These are phyloP conservation scores for Larimichthys polyactis DNA, from an alignment of 2,113 vertebrate genomes.

Conservation along the genomic window DNA sequence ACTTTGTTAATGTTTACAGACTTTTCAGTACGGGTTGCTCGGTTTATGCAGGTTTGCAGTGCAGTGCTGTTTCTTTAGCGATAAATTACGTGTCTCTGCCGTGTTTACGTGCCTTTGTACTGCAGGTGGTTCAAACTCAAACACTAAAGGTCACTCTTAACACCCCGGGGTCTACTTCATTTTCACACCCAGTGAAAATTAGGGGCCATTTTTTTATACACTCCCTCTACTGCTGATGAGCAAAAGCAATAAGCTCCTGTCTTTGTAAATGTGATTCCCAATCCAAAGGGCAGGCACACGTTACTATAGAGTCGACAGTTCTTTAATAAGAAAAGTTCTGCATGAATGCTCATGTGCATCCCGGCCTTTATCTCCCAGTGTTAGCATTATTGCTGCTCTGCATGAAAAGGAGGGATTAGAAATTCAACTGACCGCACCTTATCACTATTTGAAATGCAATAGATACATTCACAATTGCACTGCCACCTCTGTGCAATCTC, in stretches of 20 bases:
- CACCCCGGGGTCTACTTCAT: slow-evolving; percentile 15
- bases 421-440: slow-evolving; percentile 35
- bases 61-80: background rate
- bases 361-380: slow-evolving; percentile 47
- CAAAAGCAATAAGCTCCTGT: slow-evolving; percentile 64
- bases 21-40: background rate
- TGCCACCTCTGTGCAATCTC: background rate
- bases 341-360: slow-evolving; percentile 56
- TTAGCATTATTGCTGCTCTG: slow-evolving; percentile 61
- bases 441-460: slow-evolving; percentile 49
- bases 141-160: slow-evolving; percentile 40
- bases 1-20: background rate
- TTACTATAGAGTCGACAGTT: slow-evolving; percentile 49
- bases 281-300: slow-evolving; percentile 56
- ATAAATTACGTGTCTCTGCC: slow-evolving; percentile 7
- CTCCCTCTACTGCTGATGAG: slow-evolving; percentile 41
- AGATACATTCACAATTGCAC: slow-evolving; percentile 25
- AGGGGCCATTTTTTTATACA: background rate
- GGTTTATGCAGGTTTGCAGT: background rate
- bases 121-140: background rate
- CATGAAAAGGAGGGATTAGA: slow-evolving; percentile 35
- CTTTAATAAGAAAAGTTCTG: slow-evolving; percentile 75
- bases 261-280: slow-evolving; percentile 46
- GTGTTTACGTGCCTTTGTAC: slow-evolving; percentile 11
- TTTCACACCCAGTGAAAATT: slow-evolving; percentile 46